Evolutionary conservation across 2,888 invertebrate species (phyloP), one percentile per base, ranked within the genome.

Genomic region (Tiphia femorata): DNA sequence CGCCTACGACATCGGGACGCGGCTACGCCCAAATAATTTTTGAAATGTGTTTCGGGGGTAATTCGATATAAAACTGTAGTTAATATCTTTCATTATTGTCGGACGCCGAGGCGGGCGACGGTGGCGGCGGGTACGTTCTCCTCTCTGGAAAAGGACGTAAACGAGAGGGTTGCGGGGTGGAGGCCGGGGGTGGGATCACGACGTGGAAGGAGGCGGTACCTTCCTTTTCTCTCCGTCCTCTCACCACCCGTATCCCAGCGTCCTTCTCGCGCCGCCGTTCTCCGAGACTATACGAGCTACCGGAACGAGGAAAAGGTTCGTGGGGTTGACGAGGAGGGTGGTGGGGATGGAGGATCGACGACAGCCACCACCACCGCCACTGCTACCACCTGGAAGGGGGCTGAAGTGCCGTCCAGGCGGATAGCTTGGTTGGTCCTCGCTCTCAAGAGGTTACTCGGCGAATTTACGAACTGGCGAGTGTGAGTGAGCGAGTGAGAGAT

Each of bases 61-160:
- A 83, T 83, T 82, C 80, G 81, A 82, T 83, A 83, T 83, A 82
- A 83, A 83, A 83, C 83, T 82, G 81, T 80, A 82, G 79, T 82
- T 83, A 83, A 83, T 82, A 80, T 82, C 82, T 81, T 83, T 82
- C 83, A 79, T 83, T 80, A 81, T 76, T 79, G 79, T 73, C 72
- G 43, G 41, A 59, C 44, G 48, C 50, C 55, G 60, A 53, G 21
- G 35, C 29, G 49, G 25, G 61, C 29, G 52, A 52, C 30, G 62
- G 47, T 33, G 51, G 44, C 47, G 53, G 50, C 52, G 52, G 43
- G 21, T 6, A 25, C 44, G 44, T 30, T 19, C 25, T 30, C 33
- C 35, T 30, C 50, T 42, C 42, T 29, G 49, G 55, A 37, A 38
- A 46, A 38, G 59, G 49, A 54, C 38, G 49, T 42, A 27, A 40